Evolutionary conservation across 1,140 invertebrate species (phyloP).

Genomic region (Lanistes nyassanus): DNA sequence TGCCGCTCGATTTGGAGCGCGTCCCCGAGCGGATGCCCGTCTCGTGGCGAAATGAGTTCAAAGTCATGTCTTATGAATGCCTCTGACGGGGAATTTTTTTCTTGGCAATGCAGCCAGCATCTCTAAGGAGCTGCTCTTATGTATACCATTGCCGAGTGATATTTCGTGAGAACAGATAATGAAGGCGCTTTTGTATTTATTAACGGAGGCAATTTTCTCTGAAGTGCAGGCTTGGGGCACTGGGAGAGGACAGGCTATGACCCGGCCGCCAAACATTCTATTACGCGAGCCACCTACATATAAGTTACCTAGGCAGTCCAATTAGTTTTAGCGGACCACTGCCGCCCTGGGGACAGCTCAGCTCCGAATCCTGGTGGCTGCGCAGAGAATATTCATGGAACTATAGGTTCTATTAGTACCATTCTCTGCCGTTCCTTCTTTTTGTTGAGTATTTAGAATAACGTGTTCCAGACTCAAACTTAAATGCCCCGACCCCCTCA

Average conservation of each 20-base stretch:
- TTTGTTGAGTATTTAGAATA: no score
- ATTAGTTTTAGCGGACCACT: slow-evolving; percentile 17
- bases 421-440: no score
- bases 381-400: slow-evolving; percentile 22
- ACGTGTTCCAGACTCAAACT: no score
- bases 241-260: not conserved
- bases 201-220: slow-evolving; percentile 21
- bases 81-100: not conserved
- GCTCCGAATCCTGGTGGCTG: not conserved
- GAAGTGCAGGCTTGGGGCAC: not conserved
- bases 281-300: not conserved
- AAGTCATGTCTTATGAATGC: slow-evolving; percentile 21
- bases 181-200: slow-evolving; percentile 30
- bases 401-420: not conserved
- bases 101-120: not conserved
- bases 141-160: slow-evolving; percentile 20
- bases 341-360: not conserved
- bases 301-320: slow-evolving; percentile 6
- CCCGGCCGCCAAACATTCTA: slow-evolving; percentile 20
- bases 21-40: not conserved
- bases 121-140: slow-evolving; percentile 8
- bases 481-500: no score
- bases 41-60: not conserved
- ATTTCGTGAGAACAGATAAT: slow-evolving; percentile 22
- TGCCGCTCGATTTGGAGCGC: not conserved